These are phyloP conservation scores for Apis laboriosa DNA, from an alignment of 1,140 invertebrate species.

Conservation along the genomic window DNA sequence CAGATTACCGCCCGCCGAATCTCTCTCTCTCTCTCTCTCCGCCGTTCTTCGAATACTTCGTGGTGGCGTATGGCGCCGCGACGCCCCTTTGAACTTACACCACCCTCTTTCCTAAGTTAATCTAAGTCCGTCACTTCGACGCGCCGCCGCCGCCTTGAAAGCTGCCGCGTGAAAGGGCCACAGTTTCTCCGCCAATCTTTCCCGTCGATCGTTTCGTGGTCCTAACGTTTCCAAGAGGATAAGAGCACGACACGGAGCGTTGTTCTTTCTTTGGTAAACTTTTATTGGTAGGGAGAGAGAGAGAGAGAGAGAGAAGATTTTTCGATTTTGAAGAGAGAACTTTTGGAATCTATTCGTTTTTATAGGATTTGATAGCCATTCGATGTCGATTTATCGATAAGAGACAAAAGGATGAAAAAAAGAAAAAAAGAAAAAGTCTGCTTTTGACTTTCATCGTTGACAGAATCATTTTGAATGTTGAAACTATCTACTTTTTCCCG, in stretches of 20 bases:
- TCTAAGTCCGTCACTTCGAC: conserved; percentile 60
- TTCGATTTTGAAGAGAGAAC: too few relatives aligned
- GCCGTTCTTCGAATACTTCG: conserved; percentile 67
- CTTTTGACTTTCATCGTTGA: neutral
- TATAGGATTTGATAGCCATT: too few relatives aligned
- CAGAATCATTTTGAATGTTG: conserved; percentile 4
- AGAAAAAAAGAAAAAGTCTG: neutral
- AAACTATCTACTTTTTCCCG: conserved; percentile 1
- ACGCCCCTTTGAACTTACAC: conserved; percentile 58
- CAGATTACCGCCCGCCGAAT: conserved; percentile 59
- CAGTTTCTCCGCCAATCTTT: conserved; percentile 5
- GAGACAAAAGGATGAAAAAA: too few relatives aligned
- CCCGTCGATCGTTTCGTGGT: neutral
- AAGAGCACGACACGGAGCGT: too few relatives aligned
- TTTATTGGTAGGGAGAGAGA: too few relatives aligned
- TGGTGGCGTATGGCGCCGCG: conserved; percentile 42
- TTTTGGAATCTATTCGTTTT: too few relatives aligned
- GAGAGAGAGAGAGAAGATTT: too few relatives aligned
- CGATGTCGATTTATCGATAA: too few relatives aligned
- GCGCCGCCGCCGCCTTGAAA: neutral
- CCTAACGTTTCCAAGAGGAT: neutral
- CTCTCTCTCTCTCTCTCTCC: conserved; percentile 29
- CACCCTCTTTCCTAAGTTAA: conserved; percentile 58
- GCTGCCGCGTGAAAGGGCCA: conserved; percentile 24
- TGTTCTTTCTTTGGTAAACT: neutral